A percentile compares a stretch with the other conserved stretches of the same genome.
phyloP scores from a whole-genome alignment of 2,888 invertebrate species.

The Xylota sylvarum region DNA sequence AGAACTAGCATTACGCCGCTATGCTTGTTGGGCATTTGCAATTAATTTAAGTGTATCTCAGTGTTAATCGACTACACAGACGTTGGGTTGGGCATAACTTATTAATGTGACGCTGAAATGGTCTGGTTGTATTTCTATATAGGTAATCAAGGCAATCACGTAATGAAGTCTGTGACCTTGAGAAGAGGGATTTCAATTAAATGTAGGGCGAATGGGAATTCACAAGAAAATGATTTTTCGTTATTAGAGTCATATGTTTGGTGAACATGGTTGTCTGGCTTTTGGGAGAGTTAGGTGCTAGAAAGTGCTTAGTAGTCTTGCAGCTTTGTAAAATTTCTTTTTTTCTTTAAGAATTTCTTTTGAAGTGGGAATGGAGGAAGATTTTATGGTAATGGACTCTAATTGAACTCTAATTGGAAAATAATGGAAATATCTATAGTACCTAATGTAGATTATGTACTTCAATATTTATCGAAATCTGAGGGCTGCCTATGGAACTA shows the following conservation, averaged over 20 bases:
- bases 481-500: too few relatives aligned
- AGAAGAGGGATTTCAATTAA: background rate
- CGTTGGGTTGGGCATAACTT: constrained; percentile 41
- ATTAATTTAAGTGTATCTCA: constrained; percentile 61
- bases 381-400: too few relatives aligned
- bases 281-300: background rate
- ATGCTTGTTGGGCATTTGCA: constrained; percentile 35
- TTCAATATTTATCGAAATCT: too few relatives aligned
- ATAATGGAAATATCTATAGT: too few relatives aligned
- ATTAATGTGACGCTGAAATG: constrained; percentile 30
- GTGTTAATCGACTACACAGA: constrained; percentile 37
- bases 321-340: background rate
- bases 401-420: too few relatives aligned
- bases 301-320: background rate
- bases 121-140: background rate
- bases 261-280: background rate
- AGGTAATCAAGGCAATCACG: constrained; percentile 12
- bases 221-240: background rate
- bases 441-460: too few relatives aligned
- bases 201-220: background rate
- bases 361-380: too few relatives aligned
- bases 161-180: constrained; percentile 17
- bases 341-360: background rate
- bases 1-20: background rate
- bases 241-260: background rate